Evolutionary conservation across 2,113 vertebrate genomes (phyloP), one percentile per base, ranked within the genome.

Genomic region (Engystomops pustulosus): DNA sequence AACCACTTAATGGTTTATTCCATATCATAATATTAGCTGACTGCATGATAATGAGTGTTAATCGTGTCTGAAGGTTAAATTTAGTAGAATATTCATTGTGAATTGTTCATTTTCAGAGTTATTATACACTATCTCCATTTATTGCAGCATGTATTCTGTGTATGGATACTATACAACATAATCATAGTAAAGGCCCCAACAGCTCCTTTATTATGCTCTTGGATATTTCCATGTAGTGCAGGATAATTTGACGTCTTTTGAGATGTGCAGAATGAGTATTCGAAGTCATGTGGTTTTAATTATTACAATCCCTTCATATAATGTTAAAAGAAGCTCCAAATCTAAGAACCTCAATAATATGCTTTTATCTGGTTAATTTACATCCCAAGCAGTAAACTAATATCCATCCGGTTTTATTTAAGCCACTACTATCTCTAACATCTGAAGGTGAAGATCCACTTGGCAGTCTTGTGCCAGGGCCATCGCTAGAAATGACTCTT

Each of bases 371-470:
- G 30, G 18, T 15, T 49, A 15, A 7, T 79, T 11, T 38, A 6
- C n/a, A 41, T n/a, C 45, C 36, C 53, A 58, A 23, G 53, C 72
- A 77, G 47, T 36, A 62, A 44, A 25, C 36, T 44, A 62, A 62
- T 36, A 62, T 79, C 7, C 45, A 23, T 23, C 53, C 18, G 8
- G 14, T 79, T 38, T 79, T 79, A 79, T 60, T 62, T 79, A 36
- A 44, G 55, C 20, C 14, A 62, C 55, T 62, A 27, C n/a, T 23
- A 38, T 55, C 36, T 77, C 32, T 47, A 53, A 55, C 15, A 45
- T 49, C 23, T 74, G 44, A 49, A 74, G 70, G 70, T 77, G 74
- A 38, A 77, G 49, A 77, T 60, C 32, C 51, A 41, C 49, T 58
- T 53, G n/a, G 30, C 34, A 36, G 12, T 2, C 74, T 25, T 53